Base-by-base conservation (phyloP, 2,797 vertebrate genomes). In the Tauraco hartlaubi region DNA sequence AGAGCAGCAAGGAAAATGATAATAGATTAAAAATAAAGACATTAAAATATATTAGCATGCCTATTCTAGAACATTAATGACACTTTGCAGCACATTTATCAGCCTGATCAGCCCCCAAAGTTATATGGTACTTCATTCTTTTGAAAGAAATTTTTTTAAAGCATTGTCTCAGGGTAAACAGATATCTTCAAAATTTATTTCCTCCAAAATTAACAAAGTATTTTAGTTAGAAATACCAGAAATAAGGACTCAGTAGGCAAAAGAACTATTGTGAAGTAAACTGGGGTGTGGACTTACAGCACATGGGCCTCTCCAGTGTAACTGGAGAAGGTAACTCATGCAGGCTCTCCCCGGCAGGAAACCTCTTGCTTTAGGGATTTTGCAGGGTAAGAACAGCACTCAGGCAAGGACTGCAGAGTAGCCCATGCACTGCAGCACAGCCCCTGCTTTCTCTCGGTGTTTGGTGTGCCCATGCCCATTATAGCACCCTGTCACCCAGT, bases 401-500 rank as follows among this genome's bases (percentile, higher is more conserved):
- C 44, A 0, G 31, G 74, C 55, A 19, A 44, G 56, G 2, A 5
- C 81, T 56, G 58, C n/a, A 6, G 58, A 11, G 64, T 14, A 44
- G 75, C 78, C 79, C 61, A 12, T 8, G 87, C 31, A 5, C 76
- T 74, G 94, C 83, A 90, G 94, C 72, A 83, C 91, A 74, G 61
- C 76, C 93, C 81, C 41, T 49, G 82, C 69, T 33, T 73, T n/a
- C 80, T 64, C 66, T 46, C 85, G 72, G 37, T 71, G 81, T 85
- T 96, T 96, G 48, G 83, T 88, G 89, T 39, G 68, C 33, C 64
- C 59, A 14, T 6, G 89, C 15, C 89, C 91, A 74, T 39, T 56
- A 46, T 0, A 85, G 81, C 21, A 61, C 72, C 74, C 84, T 71
- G 92, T 13, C 63, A 80, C 44, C 68, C 33, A 11, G 22, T 71